These are phyloP conservation scores for Eueremaeus valkanovi DNA, from an alignment of 2,888 invertebrate genomes.

Conservation along the genomic window DNA sequence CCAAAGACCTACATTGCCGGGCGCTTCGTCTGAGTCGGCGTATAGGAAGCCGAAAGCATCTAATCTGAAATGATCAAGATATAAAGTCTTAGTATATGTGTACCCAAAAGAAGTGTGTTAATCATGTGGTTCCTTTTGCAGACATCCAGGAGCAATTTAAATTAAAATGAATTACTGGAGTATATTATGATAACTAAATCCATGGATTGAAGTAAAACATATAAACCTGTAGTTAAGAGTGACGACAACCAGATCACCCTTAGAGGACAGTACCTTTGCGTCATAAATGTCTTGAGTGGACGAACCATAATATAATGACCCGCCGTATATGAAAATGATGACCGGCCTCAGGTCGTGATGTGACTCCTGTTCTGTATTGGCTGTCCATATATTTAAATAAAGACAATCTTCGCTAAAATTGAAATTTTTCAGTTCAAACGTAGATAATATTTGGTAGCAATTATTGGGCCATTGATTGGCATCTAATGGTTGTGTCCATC, in stretches of 20 bases:
- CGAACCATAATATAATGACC: background rate
- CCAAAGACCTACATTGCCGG: slow-evolving; percentile 35
- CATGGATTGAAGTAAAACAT: no score
- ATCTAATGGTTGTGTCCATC: background rate
- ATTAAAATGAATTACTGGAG: no score
- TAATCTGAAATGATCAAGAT: background rate
- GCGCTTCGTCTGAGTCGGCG: background rate
- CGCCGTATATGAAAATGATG: background rate
- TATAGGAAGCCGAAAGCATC: slow-evolving; percentile 33
- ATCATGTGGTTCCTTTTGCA: no score
- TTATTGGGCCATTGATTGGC: slow-evolving; percentile 2
- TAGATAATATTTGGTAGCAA: background rate
- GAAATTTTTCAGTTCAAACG: background rate
- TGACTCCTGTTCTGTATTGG: background rate
- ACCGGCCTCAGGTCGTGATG: background rate
- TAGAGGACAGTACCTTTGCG: background rate
- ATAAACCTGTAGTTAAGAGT: slow-evolving; percentile 18
- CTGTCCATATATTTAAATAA: slow-evolving; percentile 27
- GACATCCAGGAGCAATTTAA: no score
- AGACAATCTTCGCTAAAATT: slow-evolving; percentile 35
- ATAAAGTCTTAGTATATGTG: background rate
- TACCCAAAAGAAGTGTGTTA: no score
- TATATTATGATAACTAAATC: no score
- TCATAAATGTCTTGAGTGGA: background rate
- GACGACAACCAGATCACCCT: slow-evolving; percentile 23